These are phyloP conservation scores for Chauna torquata DNA, from an alignment of 2,113 vertebrate species.

Conservation along the genomic window DNA sequence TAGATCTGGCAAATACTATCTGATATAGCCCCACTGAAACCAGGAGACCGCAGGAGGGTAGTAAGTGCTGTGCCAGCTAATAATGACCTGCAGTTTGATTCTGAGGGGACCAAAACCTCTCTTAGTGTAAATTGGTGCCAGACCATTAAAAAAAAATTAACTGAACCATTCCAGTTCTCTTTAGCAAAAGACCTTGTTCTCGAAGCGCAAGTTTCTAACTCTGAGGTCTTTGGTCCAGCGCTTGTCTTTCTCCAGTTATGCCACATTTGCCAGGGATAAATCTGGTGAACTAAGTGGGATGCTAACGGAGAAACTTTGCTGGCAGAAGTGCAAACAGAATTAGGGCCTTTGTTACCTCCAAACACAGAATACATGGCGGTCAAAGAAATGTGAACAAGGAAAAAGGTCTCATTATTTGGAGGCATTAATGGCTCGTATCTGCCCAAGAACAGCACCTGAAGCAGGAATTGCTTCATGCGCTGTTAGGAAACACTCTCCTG, in stretches of 20 bases:
- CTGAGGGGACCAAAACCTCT: background rate
- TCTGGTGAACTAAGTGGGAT: too few species aligned
- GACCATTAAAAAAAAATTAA: background rate
- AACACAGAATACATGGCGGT: rapidly evolving
- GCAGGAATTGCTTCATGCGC: background rate
- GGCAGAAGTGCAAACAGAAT: background rate
- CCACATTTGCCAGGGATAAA: background rate
- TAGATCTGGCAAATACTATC: background rate
- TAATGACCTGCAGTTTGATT: background rate
- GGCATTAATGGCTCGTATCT: too few species aligned
- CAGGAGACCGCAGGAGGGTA: rapidly evolving
- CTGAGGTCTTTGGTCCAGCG: background rate
- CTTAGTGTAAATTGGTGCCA: background rate
- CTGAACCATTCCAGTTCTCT: too few species aligned
- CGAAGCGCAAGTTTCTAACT: background rate
- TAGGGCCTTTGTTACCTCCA: background rate
- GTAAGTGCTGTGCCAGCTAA: background rate
- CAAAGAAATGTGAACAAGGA: rapidly evolving
- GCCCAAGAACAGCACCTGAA: background rate
- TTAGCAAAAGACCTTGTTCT: too few species aligned
- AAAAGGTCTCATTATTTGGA: rapidly evolving
- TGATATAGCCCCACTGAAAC: background rate
- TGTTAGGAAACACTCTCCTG: background rate
- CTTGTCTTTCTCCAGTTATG: background rate
- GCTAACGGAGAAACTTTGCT: too few species aligned